phyloP scores from a whole-genome alignment of 2,113 vertebrate genomes.

The Connochaetes taurinus region DNA sequence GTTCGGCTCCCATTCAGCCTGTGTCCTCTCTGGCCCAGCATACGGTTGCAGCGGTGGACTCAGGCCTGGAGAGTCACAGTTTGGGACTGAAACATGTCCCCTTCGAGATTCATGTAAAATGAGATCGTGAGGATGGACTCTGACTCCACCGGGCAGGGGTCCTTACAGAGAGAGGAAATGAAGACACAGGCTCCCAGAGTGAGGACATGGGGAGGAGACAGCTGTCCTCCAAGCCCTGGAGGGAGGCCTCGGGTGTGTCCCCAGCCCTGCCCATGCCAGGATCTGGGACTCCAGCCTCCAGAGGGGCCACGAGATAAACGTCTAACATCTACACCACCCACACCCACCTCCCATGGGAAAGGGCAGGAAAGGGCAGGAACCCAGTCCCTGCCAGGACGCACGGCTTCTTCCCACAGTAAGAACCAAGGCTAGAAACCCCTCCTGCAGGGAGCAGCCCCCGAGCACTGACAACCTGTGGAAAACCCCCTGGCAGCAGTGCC shows the following conservation, averaged over 20 bases:
- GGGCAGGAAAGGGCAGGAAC: background rate
- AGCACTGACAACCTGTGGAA: fast-evolving
- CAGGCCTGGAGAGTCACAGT: background rate
- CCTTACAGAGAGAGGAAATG: background rate
- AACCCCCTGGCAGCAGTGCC: background rate
- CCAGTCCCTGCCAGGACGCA: background rate
- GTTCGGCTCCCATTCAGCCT: background rate
- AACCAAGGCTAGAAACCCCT: background rate
- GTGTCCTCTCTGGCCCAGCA: background rate
- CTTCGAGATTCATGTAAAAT: background rate
- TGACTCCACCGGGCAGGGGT: fast-evolving
- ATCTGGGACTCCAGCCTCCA: background rate
- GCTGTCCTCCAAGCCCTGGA: fast-evolving
- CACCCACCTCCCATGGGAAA: background rate
- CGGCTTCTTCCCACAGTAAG: fast-evolving
- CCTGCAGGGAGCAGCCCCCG: no score
- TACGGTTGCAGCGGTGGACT: background rate
- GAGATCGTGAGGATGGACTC: background rate
- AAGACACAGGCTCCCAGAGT: background rate
- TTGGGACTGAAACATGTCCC: no score
- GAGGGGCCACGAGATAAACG: background rate
- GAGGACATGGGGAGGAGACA: fast-evolving
- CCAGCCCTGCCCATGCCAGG: fast-evolving
- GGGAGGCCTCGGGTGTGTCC: background rate
- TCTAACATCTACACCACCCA: fast-evolving